These are phyloP conservation scores for Boulengeromyrus knoepffleri DNA, from an alignment of 2,113 vertebrate species.

Conservation along the genomic window DNA sequence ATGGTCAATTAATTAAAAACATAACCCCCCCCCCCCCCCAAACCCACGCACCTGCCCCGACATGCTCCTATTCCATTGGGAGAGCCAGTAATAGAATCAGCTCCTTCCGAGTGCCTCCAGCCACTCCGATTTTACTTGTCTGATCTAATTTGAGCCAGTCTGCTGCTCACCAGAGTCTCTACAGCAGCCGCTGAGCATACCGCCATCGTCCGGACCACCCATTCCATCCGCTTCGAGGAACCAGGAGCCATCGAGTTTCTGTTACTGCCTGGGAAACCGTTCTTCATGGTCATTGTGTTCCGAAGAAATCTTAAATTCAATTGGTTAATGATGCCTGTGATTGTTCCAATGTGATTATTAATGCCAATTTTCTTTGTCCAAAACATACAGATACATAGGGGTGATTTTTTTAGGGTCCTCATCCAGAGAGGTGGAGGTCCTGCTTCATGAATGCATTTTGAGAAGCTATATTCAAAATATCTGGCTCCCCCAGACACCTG, in stretches of 20 bases:
- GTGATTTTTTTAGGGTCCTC: not conserved
- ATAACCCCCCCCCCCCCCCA: conserved; percentile 45
- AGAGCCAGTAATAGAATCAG: conserved; percentile 46
- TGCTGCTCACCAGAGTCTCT: conserved; percentile 39
- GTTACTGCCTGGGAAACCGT: not conserved
- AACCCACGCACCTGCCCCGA: conserved; percentile 27
- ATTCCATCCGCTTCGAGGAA: not conserved
- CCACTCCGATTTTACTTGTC: conserved; percentile 34
- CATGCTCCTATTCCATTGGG: conserved; percentile 34
- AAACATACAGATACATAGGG: not conserved
- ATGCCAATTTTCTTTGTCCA: not conserved
- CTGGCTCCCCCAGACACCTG: not conserved
- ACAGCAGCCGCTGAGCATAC: conserved; percentile 27
- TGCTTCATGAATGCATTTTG: not conserved
- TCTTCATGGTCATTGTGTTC: not conserved
- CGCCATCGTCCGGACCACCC: not conserved
- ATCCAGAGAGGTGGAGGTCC: not conserved
- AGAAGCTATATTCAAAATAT: not conserved
- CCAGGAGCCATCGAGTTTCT: not conserved
- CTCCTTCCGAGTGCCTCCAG: conserved; percentile 29
- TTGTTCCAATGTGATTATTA: not conserved
- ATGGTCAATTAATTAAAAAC: conserved; percentile 82
- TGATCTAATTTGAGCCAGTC: conserved; percentile 52
- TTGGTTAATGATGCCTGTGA: not conserved
- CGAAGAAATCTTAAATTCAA: not conserved